Conservation (phyloP, 1,140 invertebrate genomes). For the Monochamus saltuarius region DNA sequence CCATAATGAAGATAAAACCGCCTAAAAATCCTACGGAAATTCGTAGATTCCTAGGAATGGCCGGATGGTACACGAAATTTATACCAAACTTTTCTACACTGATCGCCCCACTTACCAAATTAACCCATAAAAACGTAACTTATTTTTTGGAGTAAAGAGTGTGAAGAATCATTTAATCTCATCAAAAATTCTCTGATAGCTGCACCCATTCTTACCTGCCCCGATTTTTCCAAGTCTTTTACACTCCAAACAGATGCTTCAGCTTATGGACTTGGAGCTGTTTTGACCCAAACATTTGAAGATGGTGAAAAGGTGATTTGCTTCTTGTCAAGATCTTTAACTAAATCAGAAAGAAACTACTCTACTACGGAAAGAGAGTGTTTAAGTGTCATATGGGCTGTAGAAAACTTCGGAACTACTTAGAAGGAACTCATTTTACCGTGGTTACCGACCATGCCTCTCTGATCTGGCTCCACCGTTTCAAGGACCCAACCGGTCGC, state of each 20-base stretch:
- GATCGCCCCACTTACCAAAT: conserved; percentile 45
- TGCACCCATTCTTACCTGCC: conserved; percentile 24
- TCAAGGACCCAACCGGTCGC: conserved; percentile 38
- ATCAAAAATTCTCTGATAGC: conserved; percentile 27
- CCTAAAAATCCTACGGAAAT: conserved; percentile 37
- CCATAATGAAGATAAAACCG: neutral
- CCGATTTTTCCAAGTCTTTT: conserved; percentile 41
- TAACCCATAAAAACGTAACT: conserved; percentile 29
- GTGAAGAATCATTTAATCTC: conserved; percentile 1
- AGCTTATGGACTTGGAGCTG: conserved; percentile 31
- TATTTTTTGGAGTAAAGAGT: conserved; percentile 5
- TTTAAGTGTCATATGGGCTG: conserved; percentile 49
- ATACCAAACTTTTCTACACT: conserved; percentile 48
- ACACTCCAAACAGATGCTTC: conserved; percentile 40
- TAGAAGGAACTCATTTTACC: conserved; percentile 48
- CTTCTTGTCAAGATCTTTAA: conserved; percentile 46
- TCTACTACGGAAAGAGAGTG: conserved; percentile 50
- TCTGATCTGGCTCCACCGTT: conserved; percentile 46
- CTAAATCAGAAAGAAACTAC: conserved; percentile 46
- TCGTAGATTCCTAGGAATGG: conserved; percentile 41
- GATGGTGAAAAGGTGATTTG: conserved; percentile 28
- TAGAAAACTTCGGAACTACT: conserved; percentile 46
- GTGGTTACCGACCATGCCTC: conserved; percentile 52
- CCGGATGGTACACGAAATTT: conserved; percentile 50
- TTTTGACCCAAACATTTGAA: conserved; percentile 28